Base-by-base conservation (phyloP, 2,797 vertebrate genomes). In the Paratrypauchen microcephalus region DNA sequence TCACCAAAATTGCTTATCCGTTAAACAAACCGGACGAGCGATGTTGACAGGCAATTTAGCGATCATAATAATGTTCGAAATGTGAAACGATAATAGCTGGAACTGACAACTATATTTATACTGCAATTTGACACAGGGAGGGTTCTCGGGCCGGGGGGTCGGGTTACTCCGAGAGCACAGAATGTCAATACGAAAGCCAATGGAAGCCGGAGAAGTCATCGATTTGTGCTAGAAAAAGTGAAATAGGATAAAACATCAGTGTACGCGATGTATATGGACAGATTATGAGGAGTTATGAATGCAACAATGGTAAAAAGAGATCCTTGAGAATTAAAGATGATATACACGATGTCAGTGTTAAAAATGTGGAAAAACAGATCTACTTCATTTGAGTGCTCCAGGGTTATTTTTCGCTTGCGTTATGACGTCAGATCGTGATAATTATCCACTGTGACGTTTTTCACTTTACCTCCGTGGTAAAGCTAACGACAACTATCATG, bases 91-190 rank as follows among this genome's bases (percentile, higher is more conserved):
- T 67, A 76, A 83, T 30, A 12, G 78, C 82, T 74, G 59, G 23
- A 26, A 83, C 69, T 88, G 88, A 88, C 88, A 80, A 60, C 78
- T 89, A 80, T 87, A 87, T 92, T 87, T 85, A 77, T 85, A 75
- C 48, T 26, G 50, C 0, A 0, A 15, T 71, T 74, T 39, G 24
- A 71, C 78, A 61, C 72, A 65, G 1, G 54, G 77, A 62, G 11
- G 76, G 45, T 68, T 82, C 57, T 74, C 75, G 80, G 83, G 77
- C 80, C 74, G 71, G 84, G 82, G 84, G 81, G 74, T 90, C 79
- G 57, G 65, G 86, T 89, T 88, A 81, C 86, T 39, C 61, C 67
- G 73, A 81, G 74, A 75, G 74, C 78, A 65, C 55, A 47, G 9
- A 67, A 82, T 61, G 78, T 88, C 89, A 83, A 90, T 90, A 83